Evolutionary conservation across 2,113 vertebrate species (phyloP).

Genomic region (Phalacrocorax brasilianus): DNA sequence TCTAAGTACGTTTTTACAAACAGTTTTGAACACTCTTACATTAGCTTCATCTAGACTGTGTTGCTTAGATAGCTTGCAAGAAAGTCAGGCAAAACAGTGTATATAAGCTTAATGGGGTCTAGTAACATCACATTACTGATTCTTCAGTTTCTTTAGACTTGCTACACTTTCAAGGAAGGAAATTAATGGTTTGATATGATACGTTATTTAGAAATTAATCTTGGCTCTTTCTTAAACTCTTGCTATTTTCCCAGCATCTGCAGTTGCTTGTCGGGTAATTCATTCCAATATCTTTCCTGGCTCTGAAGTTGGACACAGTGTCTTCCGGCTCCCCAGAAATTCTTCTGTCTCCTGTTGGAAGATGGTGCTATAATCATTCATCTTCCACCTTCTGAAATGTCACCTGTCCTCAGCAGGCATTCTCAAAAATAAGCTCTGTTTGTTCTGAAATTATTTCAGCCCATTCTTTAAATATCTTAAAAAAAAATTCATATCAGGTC

Average conservation of each 20-base stretch:
- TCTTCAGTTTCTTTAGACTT: background rate
- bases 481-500: background rate
- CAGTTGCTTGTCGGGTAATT: background rate
- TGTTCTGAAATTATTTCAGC: background rate
- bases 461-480: background rate
- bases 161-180: background rate
- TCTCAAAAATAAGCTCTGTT: background rate
- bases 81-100: background rate
- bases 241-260: background rate
- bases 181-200: background rate
- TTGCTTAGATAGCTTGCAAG: background rate
- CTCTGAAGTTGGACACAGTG: background rate
- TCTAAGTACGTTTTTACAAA: background rate
- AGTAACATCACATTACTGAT: background rate
- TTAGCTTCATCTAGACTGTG: background rate
- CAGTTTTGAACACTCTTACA: background rate
- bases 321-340: background rate
- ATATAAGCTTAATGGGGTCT: background rate
- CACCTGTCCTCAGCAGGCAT: background rate
- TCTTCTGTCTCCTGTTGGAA: background rate
- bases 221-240: background rate
- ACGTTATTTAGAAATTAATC: background rate
- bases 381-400: background rate
- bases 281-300: background rate
- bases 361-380: background rate